Percentiles rank a stretch among this genome's conserved stretches.
These are phyloP conservation scores for Spodoptera picta DNA, from an alignment of 2,888 invertebrate species.

Conservation along the genomic window DNA sequence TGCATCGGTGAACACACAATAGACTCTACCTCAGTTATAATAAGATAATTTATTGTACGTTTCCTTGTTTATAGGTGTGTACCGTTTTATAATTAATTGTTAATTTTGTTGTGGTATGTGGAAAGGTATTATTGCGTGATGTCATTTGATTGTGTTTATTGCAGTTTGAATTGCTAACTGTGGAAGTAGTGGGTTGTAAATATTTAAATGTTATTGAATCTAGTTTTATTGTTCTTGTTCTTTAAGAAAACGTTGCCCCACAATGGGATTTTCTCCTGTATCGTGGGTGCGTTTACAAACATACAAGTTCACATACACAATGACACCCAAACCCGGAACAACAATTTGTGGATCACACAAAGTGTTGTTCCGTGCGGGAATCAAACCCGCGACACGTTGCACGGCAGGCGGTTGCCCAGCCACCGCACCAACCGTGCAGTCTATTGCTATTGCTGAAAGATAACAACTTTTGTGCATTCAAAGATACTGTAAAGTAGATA, in stretches of 20 bases:
- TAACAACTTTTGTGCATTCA: neutral
- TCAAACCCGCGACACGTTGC: too few species aligned
- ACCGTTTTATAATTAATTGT: conserved; percentile 69
- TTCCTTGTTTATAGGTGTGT: conserved; percentile 60
- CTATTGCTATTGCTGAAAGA: conserved; percentile 6
- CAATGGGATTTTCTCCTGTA: too few species aligned
- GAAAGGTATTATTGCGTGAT: conserved; percentile 20
- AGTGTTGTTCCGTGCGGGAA: too few species aligned
- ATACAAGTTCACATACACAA: too few species aligned
- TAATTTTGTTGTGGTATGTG: conserved; percentile 64
- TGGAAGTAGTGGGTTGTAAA: conserved; percentile 30
- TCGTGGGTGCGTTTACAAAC: too few species aligned
- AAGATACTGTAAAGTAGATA: too few species aligned
- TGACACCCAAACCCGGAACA: too few species aligned
- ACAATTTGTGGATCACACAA: too few species aligned
- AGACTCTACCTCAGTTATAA: conserved; percentile 64
- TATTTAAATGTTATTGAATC: conserved; percentile 25
- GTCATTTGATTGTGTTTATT: conserved; percentile 41
- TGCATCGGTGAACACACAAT: conserved; percentile 59
- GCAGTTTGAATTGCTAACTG: conserved; percentile 53
- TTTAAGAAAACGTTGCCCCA: too few species aligned
- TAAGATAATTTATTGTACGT: conserved; percentile 73
- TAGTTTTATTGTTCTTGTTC: conserved; percentile 5
- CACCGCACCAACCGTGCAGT: too few species aligned
- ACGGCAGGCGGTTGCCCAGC: too few species aligned